phyloP scores from a whole-genome alignment of 2,888 invertebrate species.

The Plemyria rubiginata region DNA sequence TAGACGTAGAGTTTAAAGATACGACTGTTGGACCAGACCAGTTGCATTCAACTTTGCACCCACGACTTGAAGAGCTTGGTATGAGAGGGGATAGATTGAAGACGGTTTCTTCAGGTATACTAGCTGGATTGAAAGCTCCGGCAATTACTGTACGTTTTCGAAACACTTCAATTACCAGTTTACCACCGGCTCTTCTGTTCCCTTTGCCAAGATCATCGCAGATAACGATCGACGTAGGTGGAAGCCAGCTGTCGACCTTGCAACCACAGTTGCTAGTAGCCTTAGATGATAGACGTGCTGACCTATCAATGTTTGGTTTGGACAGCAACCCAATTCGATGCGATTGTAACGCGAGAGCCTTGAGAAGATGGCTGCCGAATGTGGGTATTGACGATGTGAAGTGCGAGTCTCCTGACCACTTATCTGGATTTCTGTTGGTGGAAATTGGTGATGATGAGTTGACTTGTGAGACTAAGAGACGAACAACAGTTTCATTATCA shows the following conservation, averaged over 20 bases:
- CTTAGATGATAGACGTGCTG: slow-evolving; percentile 92
- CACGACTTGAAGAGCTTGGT: slow-evolving; percentile 89
- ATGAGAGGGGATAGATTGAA: slow-evolving; percentile 90
- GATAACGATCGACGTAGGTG: slow-evolving; percentile 90
- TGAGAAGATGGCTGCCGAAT: slow-evolving; percentile 91
- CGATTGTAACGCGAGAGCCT: slow-evolving; percentile 92
- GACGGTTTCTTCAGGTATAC: slow-evolving; percentile 91
- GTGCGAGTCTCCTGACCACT: slow-evolving; percentile 89
- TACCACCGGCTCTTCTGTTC: slow-evolving; percentile 93
- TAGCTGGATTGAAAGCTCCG: slow-evolving; percentile 92
- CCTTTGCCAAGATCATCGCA: slow-evolving; percentile 94
- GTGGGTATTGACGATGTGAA: slow-evolving; percentile 86
- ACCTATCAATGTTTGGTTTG: slow-evolving; percentile 89
- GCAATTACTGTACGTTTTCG: slow-evolving; percentile 89
- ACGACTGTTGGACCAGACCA: slow-evolving; percentile 92
- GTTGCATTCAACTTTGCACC: slow-evolving; percentile 91
- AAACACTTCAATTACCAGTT: slow-evolving; percentile 90
- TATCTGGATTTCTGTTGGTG: slow-evolving; percentile 88
- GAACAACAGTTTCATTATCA: slow-evolving; percentile 74
- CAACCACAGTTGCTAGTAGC: slow-evolving; percentile 92
- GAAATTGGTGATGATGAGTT: slow-evolving; percentile 93
- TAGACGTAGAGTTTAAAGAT: slow-evolving; percentile 95
- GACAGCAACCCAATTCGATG: slow-evolving; percentile 93
- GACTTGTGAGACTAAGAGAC: slow-evolving; percentile 89
- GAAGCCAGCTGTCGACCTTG: slow-evolving; percentile 90